Conservation (phyloP, 2,113 vertebrate species). For the Corythornis vintsioides region DNA sequence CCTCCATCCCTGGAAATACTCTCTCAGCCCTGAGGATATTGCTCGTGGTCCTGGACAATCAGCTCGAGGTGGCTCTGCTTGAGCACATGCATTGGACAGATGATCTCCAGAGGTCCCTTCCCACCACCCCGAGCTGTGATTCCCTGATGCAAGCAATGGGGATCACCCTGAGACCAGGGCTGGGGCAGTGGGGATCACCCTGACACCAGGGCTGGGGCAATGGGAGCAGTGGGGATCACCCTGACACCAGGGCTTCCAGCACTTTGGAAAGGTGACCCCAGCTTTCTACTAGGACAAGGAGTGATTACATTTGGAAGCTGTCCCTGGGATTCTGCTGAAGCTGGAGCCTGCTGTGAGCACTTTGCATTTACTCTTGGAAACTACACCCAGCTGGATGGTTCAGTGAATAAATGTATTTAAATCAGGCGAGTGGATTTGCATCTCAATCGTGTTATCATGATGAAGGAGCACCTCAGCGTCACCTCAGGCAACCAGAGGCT, state of each 20-base stretch:
- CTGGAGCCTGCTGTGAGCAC: neutral
- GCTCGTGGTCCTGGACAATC: neutral
- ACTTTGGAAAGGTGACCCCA: slow-evolving; percentile 8
- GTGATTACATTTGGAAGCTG: slow-evolving; percentile 16
- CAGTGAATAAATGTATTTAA: slow-evolving; percentile 51
- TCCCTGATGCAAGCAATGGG: neutral
- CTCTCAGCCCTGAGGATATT: neutral
- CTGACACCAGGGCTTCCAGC: neutral
- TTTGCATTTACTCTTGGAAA: slow-evolving; percentile 58
- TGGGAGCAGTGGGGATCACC: neutral
- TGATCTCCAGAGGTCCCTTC: neutral
- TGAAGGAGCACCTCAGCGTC: slow-evolving; percentile 29
- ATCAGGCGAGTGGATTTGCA: slow-evolving; percentile 55
- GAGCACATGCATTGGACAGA: neutral
- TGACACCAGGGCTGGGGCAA: too few relatives aligned
- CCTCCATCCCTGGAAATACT: neutral
- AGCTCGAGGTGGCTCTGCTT: neutral
- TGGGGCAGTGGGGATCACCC: too few relatives aligned
- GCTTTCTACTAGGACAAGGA: neutral
- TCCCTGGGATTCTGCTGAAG: slow-evolving; percentile 32
- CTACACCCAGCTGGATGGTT: slow-evolving; percentile 53
- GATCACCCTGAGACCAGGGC: too few relatives aligned
- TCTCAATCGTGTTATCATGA: slow-evolving; percentile 63
- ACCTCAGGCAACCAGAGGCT: slow-evolving; percentile 57
- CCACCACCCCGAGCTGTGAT: neutral